These are phyloP conservation scores for Petroica traversi DNA, from an alignment of 2,113 vertebrate species.

Conservation along the genomic window DNA sequence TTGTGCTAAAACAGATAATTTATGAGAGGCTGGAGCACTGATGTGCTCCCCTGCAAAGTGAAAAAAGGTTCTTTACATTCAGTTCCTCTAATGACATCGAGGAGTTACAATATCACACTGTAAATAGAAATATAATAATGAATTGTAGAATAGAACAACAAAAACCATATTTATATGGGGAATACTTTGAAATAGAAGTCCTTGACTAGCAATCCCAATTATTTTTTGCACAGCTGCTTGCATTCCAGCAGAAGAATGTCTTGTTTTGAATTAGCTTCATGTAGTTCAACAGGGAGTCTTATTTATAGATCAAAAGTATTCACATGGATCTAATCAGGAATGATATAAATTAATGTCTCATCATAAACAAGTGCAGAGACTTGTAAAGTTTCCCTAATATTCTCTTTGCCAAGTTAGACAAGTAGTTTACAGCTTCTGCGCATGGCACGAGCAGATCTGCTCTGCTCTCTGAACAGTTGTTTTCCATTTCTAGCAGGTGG, in stretches of 20 bases:
- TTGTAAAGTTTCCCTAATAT: neutral
- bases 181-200: slow-evolving; percentile 12
- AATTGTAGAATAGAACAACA: neutral
- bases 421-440: neutral
- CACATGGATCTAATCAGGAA: slow-evolving; percentile 28
- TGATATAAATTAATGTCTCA: slow-evolving; percentile 32
- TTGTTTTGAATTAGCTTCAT: slow-evolving; percentile 34
- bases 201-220: slow-evolving; percentile 39
- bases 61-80: neutral
- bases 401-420: neutral
- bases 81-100: neutral
- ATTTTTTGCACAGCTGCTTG: slow-evolving; percentile 60
- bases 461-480: neutral
- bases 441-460: neutral
- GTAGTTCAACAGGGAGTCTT: neutral
- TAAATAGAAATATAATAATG: neutral
- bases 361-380: slow-evolving; percentile 23
- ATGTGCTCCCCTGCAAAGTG: neutral
- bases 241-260: slow-evolving; percentile 54
- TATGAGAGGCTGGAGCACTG: neutral
- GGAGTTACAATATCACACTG: neutral
- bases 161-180: neutral
- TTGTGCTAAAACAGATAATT: neutral
- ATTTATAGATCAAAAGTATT: slow-evolving; percentile 48
- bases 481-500: slow-evolving; percentile 45